These are phyloP conservation scores for Pollenia griseotomentosa DNA, from an alignment of 2,888 invertebrate genomes.

Conservation along the genomic window DNA sequence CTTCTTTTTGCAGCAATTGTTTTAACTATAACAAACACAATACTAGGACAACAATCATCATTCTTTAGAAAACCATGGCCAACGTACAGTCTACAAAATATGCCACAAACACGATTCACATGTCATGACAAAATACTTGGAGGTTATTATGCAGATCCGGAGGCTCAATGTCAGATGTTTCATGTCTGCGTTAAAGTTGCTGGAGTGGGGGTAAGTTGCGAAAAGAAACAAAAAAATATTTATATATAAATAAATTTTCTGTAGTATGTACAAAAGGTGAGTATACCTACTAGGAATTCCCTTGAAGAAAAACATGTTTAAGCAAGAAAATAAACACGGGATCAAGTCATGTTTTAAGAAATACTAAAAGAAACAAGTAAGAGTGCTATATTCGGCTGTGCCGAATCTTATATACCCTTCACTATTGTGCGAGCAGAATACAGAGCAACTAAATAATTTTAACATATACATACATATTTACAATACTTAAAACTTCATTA, in stretches of 20 bases:
- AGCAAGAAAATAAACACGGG: too few relatives aligned
- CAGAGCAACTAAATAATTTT: too few relatives aligned
- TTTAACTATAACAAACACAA: conserved; percentile 76
- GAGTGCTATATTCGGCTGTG: too few relatives aligned
- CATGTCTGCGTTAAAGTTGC: conserved; percentile 94
- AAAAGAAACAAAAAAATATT: conserved; percentile 13
- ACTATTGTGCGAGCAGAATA: too few relatives aligned
- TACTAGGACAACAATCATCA: conserved; percentile 77
- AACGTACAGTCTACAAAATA: conserved; percentile 86
- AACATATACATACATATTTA: too few relatives aligned
- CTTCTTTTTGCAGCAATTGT: conserved; percentile 75
- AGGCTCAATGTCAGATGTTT: conserved; percentile 95
- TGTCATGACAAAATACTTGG: conserved; percentile 94
- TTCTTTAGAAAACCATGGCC: conserved; percentile 83
- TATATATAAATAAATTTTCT: background rate
- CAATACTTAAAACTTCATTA: too few relatives aligned
- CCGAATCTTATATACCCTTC: too few relatives aligned
- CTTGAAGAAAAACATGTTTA: too few relatives aligned
- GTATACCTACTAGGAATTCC: too few relatives aligned
- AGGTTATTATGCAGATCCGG: conserved; percentile 94
- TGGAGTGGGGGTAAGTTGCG: conserved; percentile 87
- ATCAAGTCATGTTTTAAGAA: too few relatives aligned
- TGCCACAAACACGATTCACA: conserved; percentile 88
- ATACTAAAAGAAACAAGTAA: too few relatives aligned
- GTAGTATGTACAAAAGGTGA: background rate